A percentile compares a stretch with the other conserved stretches of the same genome.
These are phyloP conservation scores for Todiramphus chloris DNA, from an alignment of 2,113 vertebrate species.

Conservation along the genomic window DNA sequence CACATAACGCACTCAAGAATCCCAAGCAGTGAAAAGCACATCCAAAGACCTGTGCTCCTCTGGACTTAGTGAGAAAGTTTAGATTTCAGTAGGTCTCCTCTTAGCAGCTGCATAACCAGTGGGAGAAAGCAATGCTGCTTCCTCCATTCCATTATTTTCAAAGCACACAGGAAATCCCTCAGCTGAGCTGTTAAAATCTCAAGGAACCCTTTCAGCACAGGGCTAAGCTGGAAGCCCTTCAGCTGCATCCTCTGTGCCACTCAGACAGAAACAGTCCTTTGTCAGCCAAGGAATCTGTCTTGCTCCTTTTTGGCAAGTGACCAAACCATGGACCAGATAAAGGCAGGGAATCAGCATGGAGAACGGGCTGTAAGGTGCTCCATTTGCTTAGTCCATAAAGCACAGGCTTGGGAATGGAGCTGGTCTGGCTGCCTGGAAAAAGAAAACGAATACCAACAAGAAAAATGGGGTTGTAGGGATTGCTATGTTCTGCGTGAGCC, in stretches of 20 bases:
- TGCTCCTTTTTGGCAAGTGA: neutral
- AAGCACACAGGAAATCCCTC: neutral
- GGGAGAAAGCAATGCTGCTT: neutral
- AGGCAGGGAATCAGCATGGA: neutral
- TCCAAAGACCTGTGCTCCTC: neutral
- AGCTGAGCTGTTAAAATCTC: neutral
- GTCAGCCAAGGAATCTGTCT: neutral
- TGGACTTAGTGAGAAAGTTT: neutral
- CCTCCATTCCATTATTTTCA: neutral
- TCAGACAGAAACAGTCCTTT: neutral
- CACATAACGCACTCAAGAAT: neutral
- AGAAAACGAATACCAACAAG: neutral
- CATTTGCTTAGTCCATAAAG: neutral
- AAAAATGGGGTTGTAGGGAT: neutral
- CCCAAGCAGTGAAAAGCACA: neutral
- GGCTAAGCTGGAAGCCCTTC: neutral
- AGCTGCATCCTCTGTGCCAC: neutral
- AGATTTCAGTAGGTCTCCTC: neutral
- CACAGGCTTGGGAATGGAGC: neutral
- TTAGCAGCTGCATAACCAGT: neutral
- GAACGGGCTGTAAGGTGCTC: neutral
- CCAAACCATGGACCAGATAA: neutral
- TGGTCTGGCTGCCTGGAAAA: neutral
- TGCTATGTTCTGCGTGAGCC: neutral
- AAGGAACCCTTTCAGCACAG: conserved; percentile 19